These are phyloP conservation scores for Lutjanus argentimaculatus DNA, from an alignment of 2,797 vertebrate species.

Conservation along the genomic window DNA sequence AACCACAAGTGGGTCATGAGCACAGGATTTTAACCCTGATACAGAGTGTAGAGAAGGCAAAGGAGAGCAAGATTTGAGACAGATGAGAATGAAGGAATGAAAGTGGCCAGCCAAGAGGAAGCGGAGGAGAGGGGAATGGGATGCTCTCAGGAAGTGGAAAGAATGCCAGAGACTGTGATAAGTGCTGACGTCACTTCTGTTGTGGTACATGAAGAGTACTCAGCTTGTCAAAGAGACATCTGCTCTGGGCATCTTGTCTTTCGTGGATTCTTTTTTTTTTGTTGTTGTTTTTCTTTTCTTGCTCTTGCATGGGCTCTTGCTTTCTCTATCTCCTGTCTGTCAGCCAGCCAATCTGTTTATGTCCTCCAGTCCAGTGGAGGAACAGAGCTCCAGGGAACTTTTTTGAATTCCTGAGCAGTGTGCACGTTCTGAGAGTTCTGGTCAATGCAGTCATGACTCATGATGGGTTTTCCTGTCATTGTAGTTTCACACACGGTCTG, in stretches of 20 bases:
- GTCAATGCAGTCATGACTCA: not conserved
- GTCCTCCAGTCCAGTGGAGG: not conserved
- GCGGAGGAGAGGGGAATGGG: slow-evolving; percentile 7
- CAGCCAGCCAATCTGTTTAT: slow-evolving; percentile 12
- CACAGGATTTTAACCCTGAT: not conserved
- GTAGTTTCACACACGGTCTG: slow-evolving; percentile 12
- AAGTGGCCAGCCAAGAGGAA: slow-evolving; percentile 31
- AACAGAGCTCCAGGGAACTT: slow-evolving; percentile 1
- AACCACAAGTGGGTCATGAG: not conserved
- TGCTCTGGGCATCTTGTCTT: slow-evolving; percentile 44
- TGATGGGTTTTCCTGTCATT: slow-evolving; percentile 49
- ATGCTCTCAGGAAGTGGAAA: slow-evolving; percentile 53
- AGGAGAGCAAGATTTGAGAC: slow-evolving; percentile 21
- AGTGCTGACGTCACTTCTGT: slow-evolving; percentile 60
- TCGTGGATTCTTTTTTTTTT: not conserved
- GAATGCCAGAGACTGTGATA: slow-evolving; percentile 48
- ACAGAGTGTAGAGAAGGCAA: slow-evolving; percentile 1
- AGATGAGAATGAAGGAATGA: slow-evolving; percentile 36
- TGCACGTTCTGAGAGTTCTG: not conserved
- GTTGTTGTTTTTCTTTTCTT: not conserved
- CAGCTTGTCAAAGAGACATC: slow-evolving; percentile 60
- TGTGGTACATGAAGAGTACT: slow-evolving; percentile 47
- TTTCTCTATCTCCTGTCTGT: slow-evolving; percentile 3
- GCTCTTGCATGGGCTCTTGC: not conserved
- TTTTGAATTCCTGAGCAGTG: slow-evolving; percentile 20